Conservation (phyloP, 2,888 invertebrate genomes). For the Drosophila colorata region DNA sequence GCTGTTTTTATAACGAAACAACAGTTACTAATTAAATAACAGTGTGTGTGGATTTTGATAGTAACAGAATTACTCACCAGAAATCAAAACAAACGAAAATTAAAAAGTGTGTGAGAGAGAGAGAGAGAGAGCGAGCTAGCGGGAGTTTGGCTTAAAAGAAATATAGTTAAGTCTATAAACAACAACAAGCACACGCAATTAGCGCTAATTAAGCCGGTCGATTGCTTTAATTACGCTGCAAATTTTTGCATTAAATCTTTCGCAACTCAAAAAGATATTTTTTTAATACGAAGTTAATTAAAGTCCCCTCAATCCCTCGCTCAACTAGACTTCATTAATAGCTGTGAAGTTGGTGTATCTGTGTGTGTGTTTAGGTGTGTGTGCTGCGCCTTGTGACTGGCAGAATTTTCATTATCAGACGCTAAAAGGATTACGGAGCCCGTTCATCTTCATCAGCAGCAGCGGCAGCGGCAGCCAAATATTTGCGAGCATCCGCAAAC, state of each 20-base stretch:
- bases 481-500: conserved; percentile 62
- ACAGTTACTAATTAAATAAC: conserved; percentile 53
- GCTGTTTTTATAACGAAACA: conserved; percentile 40
- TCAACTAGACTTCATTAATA: conserved; percentile 59
- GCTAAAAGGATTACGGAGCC: conserved; percentile 75
- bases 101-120: not conserved
- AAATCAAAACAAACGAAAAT: conserved; percentile 7
- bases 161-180: conserved; percentile 7
- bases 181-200: conserved; percentile 36
- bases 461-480: conserved; percentile 52
- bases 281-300: conserved; percentile 46
- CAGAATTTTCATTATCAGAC: conserved; percentile 75
- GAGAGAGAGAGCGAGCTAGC: not conserved
- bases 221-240: conserved; percentile 50
- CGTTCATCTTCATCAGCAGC: conserved; percentile 73
- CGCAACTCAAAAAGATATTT: conserved; percentile 40
- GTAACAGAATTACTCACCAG: conserved; percentile 35
- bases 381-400: conserved; percentile 33
- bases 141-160: conserved; percentile 3
- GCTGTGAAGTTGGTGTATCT: conserved; percentile 24
- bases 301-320: conserved; percentile 16
- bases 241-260: conserved; percentile 51
- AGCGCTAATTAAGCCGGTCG: conserved; percentile 59
- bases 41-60: conserved; percentile 56
- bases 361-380: conserved; percentile 24